Conservation (phyloP, 2,888 invertebrate genomes). For the Chesias legatella region DNA sequence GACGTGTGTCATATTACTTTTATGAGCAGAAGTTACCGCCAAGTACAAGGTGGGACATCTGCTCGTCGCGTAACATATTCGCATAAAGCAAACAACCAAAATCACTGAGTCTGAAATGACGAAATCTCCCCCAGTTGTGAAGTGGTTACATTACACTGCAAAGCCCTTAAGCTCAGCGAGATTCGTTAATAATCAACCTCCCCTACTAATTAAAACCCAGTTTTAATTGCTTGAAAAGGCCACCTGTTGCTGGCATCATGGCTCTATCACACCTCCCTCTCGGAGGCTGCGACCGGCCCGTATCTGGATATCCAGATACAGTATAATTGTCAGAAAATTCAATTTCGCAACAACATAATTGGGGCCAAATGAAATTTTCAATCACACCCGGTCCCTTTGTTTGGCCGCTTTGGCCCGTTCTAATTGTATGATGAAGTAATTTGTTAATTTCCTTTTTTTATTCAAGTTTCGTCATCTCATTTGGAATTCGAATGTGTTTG, state of each 20-base stretch:
- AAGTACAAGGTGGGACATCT: too few relatives aligned
- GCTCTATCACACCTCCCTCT: conserved; percentile 44
- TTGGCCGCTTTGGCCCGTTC: conserved; percentile 53
- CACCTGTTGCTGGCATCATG: conserved; percentile 68
- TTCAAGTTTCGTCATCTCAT: conserved; percentile 20
- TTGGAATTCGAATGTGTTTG: conserved; percentile 23
- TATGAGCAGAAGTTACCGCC: too few relatives aligned
- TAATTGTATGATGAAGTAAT: conserved; percentile 67
- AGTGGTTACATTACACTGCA: conserved; percentile 67
- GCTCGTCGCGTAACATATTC: too few relatives aligned
- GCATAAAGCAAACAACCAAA: neutral
- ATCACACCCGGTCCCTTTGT: conserved; percentile 60
- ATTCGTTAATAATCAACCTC: conserved; percentile 74
- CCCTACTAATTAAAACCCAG: conserved; percentile 77
- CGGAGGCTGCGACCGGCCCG: conserved; percentile 71
- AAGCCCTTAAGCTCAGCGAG: conserved; percentile 63
- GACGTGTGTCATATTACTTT: too few relatives aligned
- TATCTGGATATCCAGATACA: conserved; percentile 62
- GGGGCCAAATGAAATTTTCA: conserved; percentile 73
- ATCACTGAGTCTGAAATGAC: conserved; percentile 7
- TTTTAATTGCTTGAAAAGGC: conserved; percentile 76
- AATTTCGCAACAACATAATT: conserved; percentile 72
- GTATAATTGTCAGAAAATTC: conserved; percentile 73
- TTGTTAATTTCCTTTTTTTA: conserved; percentile 59
- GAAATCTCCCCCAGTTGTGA: conserved; percentile 49